A percentile compares a stretch with the other conserved stretches of the same genome.
These are phyloP conservation scores for Tridacna gigas DNA, from an alignment of 2,888 invertebrate genomes.

Conservation along the genomic window DNA sequence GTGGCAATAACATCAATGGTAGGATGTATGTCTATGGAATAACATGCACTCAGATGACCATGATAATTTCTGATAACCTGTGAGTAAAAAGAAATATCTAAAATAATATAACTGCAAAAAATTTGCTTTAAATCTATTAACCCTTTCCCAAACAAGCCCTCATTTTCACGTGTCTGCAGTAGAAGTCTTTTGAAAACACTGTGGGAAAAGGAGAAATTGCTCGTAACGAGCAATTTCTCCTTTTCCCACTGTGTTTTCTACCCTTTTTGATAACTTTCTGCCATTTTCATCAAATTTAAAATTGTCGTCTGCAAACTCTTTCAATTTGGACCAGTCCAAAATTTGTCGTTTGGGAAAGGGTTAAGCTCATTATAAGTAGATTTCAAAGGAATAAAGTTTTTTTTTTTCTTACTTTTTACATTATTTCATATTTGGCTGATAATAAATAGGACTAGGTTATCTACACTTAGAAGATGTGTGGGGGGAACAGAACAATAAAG, in stretches of 20 bases:
- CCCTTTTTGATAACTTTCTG: no score
- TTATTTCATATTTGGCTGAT: no score
- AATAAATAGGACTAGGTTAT: no score
- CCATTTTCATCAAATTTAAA: no score
- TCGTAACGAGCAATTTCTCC: background rate
- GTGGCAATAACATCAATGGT: slow-evolving; percentile 97
- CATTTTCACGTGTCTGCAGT: background rate
- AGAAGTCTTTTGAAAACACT: background rate
- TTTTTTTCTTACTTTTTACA: no score
- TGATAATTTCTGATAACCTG: slow-evolving; percentile 98
- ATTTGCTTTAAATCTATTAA: background rate
- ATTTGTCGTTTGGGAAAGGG: no score
- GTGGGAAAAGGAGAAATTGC: background rate
- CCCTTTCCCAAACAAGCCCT: background rate
- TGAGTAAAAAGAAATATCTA: slow-evolving; percentile 46
- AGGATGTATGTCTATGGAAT: slow-evolving; percentile 96
- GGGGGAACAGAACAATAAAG: no score
- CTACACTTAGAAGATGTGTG: no score
- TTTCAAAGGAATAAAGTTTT: no score
- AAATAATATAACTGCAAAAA: background rate
- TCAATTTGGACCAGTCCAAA: no score
- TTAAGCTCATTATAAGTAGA: no score
- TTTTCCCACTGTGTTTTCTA: background rate
- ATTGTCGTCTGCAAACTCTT: no score
- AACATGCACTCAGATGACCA: slow-evolving; percentile 98